A percentile compares a stretch with the other conserved stretches of the same genome.
Conservation (phyloP, 1,140 invertebrate genomes). For the Chlorops oryzae region DNA sequence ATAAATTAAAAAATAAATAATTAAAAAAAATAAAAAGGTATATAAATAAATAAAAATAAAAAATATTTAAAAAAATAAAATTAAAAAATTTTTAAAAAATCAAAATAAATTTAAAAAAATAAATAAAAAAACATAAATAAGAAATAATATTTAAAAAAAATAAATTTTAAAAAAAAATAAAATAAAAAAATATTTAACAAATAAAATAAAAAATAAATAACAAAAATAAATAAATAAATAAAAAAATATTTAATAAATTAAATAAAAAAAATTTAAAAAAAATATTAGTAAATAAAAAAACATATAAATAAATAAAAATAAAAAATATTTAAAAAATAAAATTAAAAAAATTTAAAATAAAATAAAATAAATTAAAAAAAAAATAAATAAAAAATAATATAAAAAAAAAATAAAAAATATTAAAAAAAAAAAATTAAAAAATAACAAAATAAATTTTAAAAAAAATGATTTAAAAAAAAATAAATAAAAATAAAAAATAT, state of each 20-base stretch:
- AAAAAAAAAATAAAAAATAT: conserved; percentile 5
- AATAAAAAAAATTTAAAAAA: conserved; percentile 9
- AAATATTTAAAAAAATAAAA: neutral
- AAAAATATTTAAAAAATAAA: conserved; percentile 3
- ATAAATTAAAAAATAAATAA: conserved; percentile 2
- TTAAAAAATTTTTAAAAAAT: conserved; percentile 8
- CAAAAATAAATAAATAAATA: neutral
- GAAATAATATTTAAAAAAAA: neutral
- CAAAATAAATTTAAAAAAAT: neutral
- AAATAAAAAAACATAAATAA: neutral
- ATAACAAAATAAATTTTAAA: neutral
- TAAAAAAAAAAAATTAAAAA: neutral
- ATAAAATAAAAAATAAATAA: neutral
- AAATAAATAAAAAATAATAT: neutral
- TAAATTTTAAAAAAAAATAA: neutral
- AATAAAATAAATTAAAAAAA: conserved; percentile 8
- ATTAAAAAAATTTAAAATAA: conserved; percentile 4
- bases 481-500: conserved; percentile 5
- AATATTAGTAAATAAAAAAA: neutral
- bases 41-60: neutral
- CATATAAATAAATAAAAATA: neutral
- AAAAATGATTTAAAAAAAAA: conserved; percentile 2
- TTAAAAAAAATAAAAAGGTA: conserved; percentile 1
- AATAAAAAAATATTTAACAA: neutral
- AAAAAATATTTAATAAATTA: too few species aligned